A percentile compares a stretch with the other conserved stretches of the same genome.
Evolutionary conservation across 2,797 vertebrate species (phyloP).

Genomic region (Acanthornis magna): DNA sequence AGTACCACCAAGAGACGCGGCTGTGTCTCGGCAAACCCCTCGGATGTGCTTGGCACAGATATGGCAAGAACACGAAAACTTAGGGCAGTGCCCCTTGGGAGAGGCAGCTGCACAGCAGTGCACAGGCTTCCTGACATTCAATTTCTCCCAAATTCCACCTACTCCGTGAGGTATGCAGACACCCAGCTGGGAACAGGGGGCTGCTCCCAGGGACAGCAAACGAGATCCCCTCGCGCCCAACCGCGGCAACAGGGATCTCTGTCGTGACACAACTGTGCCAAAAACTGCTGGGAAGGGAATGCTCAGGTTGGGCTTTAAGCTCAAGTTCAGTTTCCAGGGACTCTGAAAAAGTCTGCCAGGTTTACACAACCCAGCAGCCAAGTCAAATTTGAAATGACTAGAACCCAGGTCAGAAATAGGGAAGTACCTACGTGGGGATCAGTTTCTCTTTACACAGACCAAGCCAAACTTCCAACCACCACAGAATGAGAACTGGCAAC

Average conservation of each 20-base stretch:
- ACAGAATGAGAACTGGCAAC: constrained; percentile 48
- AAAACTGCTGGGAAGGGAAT: neutral
- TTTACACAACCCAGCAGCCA: neutral
- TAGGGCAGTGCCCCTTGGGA: rapidly evolving
- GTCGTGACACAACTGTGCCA: neutral
- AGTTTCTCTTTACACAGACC: constrained; percentile 34
- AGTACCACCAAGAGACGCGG: neutral
- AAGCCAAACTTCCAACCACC: constrained; percentile 51
- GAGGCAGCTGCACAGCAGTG: constrained; percentile 18
- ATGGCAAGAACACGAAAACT: neutral
- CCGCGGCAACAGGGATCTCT: neutral
- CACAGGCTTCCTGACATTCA: constrained; percentile 32
- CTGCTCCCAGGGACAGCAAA: neutral
- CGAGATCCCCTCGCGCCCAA: neutral
- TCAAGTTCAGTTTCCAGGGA: constrained; percentile 36
- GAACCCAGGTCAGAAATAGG: constrained; percentile 38
- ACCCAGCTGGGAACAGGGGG: neutral
- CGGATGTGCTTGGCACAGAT: neutral
- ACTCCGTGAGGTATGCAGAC: constrained; percentile 1
- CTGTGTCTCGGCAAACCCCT: neutral
- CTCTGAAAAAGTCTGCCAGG: neutral
- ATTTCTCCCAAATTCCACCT: neutral
- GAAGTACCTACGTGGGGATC: constrained; percentile 24
- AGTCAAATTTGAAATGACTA: neutral
- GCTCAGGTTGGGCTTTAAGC: neutral